Base-by-base conservation (phyloP, 2,888 invertebrate genomes). In the Drosophila borealis region DNA sequence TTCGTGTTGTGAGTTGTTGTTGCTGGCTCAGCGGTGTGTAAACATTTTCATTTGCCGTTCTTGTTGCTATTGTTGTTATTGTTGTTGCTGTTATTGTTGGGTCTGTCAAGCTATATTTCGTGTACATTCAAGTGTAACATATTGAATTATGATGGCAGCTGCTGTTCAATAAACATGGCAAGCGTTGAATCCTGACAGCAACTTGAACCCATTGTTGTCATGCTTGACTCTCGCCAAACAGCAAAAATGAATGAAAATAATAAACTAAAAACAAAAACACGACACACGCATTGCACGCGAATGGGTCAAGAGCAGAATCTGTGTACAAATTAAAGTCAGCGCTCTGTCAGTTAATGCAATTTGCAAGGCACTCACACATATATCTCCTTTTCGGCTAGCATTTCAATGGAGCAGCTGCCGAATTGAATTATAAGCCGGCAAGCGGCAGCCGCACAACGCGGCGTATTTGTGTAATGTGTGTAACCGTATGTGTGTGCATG, bases 141-240 rank as follows among this genome's bases (percentile, higher is more conserved):
- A 85, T 85, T 85, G 89, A 85, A 89, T 85, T 85, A 85, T 85
- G 85, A 85, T 84, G 85, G 87, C 85, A 87, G 85, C 87, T 85
- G 89, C 73, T 85, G 80, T 84, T 83, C 89, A 83, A 84, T 89
- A 81, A 82, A 75, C 80, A 74, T 73, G 70, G 73, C 69, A 73
- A 73, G 86, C 80, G 78, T 85, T 86, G 82, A 88, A 75, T 85
- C 82, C 60, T 78, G 83, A 82, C 83, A 85, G 83, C 75, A 80
- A 82, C 78, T 83, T 88, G 75, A 88, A 86, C 80, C 83, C 80
- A 82, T 88, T 88, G 82, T 70, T 80, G 82, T 72, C 82, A 80
- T 78, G 73, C 80, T 76, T 70, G 73, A 72, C 57, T 36, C 57
- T 39, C 33, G 21, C 8, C 42, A 49, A 37, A 19, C 61, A 65